These are phyloP conservation scores for Bolborhynchus lineola DNA, from an alignment of 2,113 vertebrate species.

Conservation along the genomic window DNA sequence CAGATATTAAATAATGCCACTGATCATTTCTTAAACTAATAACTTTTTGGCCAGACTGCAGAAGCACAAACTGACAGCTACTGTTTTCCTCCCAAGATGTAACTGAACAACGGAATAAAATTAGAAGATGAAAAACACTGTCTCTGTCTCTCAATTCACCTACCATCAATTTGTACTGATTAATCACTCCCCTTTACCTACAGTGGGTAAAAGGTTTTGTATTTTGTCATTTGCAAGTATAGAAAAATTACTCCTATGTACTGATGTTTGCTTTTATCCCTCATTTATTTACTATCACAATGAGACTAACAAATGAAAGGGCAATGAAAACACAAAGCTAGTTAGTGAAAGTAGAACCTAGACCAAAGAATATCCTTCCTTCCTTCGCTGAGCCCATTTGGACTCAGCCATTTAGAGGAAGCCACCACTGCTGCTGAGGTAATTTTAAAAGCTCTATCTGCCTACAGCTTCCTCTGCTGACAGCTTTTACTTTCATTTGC, in stretches of 20 bases:
- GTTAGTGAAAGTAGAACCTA: background rate
- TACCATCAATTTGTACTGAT: background rate
- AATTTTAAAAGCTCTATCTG: background rate
- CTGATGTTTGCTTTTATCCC: background rate
- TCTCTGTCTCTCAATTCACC: background rate
- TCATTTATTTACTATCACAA: background rate
- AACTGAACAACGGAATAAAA: background rate
- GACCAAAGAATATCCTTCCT: background rate
- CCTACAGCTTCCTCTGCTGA: background rate
- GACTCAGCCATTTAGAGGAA: background rate
- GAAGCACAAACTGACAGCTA: background rate
- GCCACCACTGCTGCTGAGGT: background rate
- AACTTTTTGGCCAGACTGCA: background rate
- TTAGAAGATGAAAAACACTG: background rate
- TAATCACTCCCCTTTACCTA: background rate
- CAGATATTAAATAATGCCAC: background rate
- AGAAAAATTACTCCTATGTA: background rate
- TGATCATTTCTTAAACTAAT: background rate
- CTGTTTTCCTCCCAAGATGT: background rate
- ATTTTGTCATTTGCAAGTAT: background rate
- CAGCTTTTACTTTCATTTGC: background rate
- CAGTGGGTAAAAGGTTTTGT: background rate
- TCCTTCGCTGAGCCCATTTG: background rate
- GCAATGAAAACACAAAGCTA: background rate
- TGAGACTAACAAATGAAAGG: background rate